These are phyloP conservation scores for Dasypogon diadema DNA, from an alignment of 2,888 invertebrate genomes.

Conservation along the genomic window DNA sequence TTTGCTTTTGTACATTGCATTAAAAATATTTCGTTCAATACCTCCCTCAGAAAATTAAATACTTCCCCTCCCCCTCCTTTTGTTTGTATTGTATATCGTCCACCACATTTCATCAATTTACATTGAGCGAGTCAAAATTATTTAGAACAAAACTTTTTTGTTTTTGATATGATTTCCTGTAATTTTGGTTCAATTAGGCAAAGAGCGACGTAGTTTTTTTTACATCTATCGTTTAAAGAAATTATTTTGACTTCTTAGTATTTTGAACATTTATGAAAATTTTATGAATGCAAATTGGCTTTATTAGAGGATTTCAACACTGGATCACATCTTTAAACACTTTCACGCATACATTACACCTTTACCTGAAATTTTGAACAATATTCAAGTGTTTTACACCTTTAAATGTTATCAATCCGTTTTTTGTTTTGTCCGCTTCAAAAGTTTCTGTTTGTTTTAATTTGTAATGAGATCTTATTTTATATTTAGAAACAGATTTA, in stretches of 20 bases:
- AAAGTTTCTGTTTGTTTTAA: background rate
- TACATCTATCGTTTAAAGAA: too few species aligned
- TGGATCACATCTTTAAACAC: conserved; percentile 1
- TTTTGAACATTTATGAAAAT: too few species aligned
- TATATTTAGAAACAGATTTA: too few species aligned
- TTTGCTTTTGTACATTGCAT: conserved; percentile 32
- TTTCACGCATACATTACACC: conserved; percentile 22
- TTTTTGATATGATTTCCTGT: too few species aligned
- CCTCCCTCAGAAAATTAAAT: too few species aligned
- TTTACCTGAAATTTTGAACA: background rate
- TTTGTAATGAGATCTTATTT: too few species aligned
- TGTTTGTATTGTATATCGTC: conserved; percentile 15
- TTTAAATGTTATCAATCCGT: background rate
- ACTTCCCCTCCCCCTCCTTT: too few species aligned
- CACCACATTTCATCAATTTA: background rate
- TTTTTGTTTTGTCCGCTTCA: background rate
- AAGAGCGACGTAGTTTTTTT: too few species aligned
- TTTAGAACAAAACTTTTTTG: too few species aligned
- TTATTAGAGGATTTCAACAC: conserved; percentile 39
- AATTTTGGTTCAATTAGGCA: too few species aligned
- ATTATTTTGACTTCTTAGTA: too few species aligned
- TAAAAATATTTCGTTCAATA: too few species aligned
- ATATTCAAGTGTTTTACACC: background rate
- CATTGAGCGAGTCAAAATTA: conserved; percentile 29
- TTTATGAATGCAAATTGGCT: background rate